These are phyloP conservation scores for Diplazon laetatorius DNA, from an alignment of 2,888 invertebrate species.

Conservation along the genomic window DNA sequence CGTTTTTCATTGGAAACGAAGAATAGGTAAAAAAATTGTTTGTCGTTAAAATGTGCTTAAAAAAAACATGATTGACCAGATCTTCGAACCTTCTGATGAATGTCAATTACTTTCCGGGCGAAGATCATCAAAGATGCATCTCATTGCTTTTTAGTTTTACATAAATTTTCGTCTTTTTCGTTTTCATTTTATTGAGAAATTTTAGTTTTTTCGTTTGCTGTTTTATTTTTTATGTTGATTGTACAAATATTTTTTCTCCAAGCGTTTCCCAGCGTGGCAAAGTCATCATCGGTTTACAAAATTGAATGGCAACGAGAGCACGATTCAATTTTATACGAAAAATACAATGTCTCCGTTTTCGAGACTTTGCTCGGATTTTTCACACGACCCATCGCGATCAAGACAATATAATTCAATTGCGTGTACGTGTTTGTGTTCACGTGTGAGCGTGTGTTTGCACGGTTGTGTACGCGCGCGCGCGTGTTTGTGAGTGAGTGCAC, in stretches of 20 bases:
- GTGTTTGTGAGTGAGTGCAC: conserved; percentile 1
- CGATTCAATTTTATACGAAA: conserved; percentile 47
- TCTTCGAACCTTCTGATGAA: not conserved
- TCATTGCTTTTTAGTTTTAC: no score
- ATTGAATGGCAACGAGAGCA: conserved; percentile 36
- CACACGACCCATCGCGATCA: conserved; percentile 26
- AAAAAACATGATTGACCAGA: not conserved
- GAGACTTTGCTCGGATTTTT: conserved; percentile 23
- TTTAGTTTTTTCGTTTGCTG: not conserved
- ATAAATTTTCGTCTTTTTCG: no score
- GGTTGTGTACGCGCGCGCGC: not conserved
- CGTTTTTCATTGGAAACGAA: no score
- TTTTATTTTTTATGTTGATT: conserved; percentile 13
- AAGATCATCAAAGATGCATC: conserved; percentile 15
- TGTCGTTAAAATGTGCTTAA: no score
- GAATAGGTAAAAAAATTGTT: no score
- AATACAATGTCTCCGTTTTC: conserved; percentile 41
- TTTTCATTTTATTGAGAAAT: no score
- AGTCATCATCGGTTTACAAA: conserved; percentile 25
- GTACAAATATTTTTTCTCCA: conserved; percentile 35
- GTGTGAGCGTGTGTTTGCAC: not conserved
- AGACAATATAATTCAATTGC: conserved; percentile 40
- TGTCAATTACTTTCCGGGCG: not conserved
- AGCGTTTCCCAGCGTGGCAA: conserved; percentile 48
- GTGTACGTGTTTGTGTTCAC: conserved; percentile 12